Percentiles rank a stretch among this genome's conserved stretches.
Conservation (phyloP, 2,888 invertebrate species). For the Tenthredo amoena region DNA sequence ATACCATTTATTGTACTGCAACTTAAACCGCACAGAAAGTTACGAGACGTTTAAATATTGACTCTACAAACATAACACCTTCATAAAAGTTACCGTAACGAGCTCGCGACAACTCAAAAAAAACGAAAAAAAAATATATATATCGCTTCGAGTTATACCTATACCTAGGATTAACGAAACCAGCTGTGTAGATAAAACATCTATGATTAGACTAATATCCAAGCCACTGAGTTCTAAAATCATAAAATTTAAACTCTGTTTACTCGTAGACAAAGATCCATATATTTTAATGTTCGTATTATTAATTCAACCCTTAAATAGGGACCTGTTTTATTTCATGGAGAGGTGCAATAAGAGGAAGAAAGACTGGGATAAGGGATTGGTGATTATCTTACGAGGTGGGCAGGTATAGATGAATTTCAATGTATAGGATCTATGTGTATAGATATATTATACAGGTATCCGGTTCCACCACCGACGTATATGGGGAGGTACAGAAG, state of each 20-base stretch:
- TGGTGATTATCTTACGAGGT: background rate
- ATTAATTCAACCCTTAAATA: background rate
- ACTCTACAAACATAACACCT: slow-evolving; percentile 60
- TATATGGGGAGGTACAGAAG: slow-evolving; percentile 43
- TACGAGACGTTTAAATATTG: slow-evolving; percentile 64
- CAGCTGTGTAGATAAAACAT: slow-evolving; percentile 7
- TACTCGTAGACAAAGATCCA: background rate
- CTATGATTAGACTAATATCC: background rate
- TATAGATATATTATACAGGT: slow-evolving; percentile 3
- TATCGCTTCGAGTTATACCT: background rate
- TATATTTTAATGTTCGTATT: background rate
- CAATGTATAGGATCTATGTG: background rate
- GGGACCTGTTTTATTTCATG: background rate
- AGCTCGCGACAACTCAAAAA: slow-evolving; percentile 51
- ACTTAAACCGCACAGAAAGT: slow-evolving; percentile 48
- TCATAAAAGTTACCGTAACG: slow-evolving; percentile 58
- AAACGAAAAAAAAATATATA: background rate
- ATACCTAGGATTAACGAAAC: background rate
- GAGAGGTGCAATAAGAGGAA: slow-evolving; percentile 2
- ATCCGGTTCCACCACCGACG: slow-evolving; percentile 22
- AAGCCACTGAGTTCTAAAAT: background rate
- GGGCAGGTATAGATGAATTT: slow-evolving; percentile 15
- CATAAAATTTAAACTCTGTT: background rate
- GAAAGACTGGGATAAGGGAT: background rate
- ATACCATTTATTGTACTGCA: slow-evolving; percentile 61